Evolutionary conservation across 2,113 vertebrate genomes (phyloP).

Genomic region (Emydura subglobosa): DNA sequence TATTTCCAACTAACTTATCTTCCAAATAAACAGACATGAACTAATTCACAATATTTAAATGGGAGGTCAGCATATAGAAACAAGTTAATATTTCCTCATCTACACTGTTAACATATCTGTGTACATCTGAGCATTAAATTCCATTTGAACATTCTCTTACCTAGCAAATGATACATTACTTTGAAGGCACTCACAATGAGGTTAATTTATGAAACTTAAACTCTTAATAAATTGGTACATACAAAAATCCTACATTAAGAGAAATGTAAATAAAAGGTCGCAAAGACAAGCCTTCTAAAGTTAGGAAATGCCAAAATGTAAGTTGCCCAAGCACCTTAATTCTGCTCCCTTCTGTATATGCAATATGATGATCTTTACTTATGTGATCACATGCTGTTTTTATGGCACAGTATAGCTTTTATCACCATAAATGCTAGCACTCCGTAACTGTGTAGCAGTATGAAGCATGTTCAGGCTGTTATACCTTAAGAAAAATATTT

Average conservation of each 20-base stretch:
- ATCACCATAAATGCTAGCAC: fast-evolving
- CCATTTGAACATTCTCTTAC: neutral
- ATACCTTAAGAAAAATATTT: neutral
- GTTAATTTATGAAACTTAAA: neutral
- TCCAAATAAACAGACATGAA: neutral
- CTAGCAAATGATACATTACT: neutral
- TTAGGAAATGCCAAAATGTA: neutral
- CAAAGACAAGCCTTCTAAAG: neutral
- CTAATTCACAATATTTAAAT: neutral
- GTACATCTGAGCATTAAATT: neutral
- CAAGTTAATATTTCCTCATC: neutral
- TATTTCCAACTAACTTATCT: neutral
- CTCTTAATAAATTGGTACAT: neutral
- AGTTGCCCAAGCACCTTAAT: neutral
- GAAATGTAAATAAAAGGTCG: neutral
- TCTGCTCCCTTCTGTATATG: neutral
- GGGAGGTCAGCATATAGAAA: neutral
- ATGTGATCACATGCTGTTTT: neutral
- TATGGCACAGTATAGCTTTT: neutral
- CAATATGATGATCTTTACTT: neutral
- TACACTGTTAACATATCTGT: neutral
- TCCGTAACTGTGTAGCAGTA: neutral
- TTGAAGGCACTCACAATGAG: neutral
- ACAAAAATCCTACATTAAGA: neutral
- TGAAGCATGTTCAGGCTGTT: neutral